Evolutionary conservation across 2,797 vertebrate genomes (phyloP), one percentile per base, ranked within the genome.

Genomic region (Telmatherina bonti): DNA sequence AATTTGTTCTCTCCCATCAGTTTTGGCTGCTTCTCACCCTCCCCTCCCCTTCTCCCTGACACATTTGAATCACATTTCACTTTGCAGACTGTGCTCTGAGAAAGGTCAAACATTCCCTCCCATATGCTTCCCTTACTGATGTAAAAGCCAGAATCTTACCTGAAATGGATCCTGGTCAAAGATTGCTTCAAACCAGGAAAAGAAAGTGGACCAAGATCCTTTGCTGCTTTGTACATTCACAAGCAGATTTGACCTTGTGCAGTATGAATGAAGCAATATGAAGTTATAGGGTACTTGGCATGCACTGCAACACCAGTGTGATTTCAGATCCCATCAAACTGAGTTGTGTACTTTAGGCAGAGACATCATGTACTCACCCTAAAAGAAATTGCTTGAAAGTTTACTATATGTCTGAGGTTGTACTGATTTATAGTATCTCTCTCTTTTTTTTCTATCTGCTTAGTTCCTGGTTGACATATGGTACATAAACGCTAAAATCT

Each of bases 51-150:
- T 76, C 76, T 79, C 67, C 63, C 85, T 89, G 84, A 80, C 88
- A 88, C 75, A 87, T 87, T 87, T 85, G 79, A 91, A 88, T 91
- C 85, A 87, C 89, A 93, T 82, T 89, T 93, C 90, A 87, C 88
- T 90, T 92, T 91, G 81, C 84, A 86, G 84, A 84, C 82, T 66
- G 70, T 85, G 81, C 81, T 63, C 83, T 11, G 78, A 82, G 85
- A 93, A 94, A 93, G 92, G 93, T 93, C 93, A 93, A 89, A 89
- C 83, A 82, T 89, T 80, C 77, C 62, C 78, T 79, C 73, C 87
- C 72, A 73, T 92, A 86, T 87, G 86, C 78, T 81, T 85, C 78
- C 87, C 75, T 87, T 56, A 79, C 74, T 78, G 76, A 82, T 73
- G 82, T 88, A 78, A 89, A 77, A 87, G 85, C 60, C 78, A 72